A percentile compares a stretch with the other conserved stretches of the same genome.
phyloP scores from a whole-genome alignment of 64 coral and sea anemone species.

The Pocillopora damicornis region DNA sequence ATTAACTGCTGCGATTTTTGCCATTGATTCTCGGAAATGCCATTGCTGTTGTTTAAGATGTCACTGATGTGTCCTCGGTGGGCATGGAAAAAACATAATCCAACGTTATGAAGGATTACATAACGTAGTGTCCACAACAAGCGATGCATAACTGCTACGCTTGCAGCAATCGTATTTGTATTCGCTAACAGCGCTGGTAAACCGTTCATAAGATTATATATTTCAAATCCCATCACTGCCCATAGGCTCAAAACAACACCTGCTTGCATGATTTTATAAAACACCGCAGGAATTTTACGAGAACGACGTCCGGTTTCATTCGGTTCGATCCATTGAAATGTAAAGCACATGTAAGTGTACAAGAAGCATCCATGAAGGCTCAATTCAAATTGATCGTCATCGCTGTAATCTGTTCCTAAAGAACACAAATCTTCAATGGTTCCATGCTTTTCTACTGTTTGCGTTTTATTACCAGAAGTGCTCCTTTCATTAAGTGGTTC shows the following conservation, averaged over 20 bases:
- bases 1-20: slow-evolving; percentile 13
- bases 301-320: slow-evolving; percentile 22
- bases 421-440: not conserved
- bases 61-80: slow-evolving; percentile 55
- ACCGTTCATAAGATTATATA: slow-evolving; percentile 57
- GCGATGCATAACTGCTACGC: slow-evolving; percentile 61
- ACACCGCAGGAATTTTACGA: slow-evolving; percentile 16
- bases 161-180: slow-evolving; percentile 44
- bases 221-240: slow-evolving; percentile 49
- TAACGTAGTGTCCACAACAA: slow-evolving; percentile 67
- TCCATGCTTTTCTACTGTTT: not conserved
- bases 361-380: slow-evolving; percentile 41
- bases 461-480: not conserved
- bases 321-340: slow-evolving; percentile 73
- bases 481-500: not conserved
- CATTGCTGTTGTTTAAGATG: slow-evolving; percentile 40
- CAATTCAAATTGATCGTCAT: not conserved
- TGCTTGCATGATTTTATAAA: slow-evolving; percentile 44
- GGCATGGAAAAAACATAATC: slow-evolving; percentile 48
- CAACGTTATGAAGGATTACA: slow-evolving; percentile 58
- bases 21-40: slow-evolving; percentile 32
- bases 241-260: slow-evolving; percentile 54
- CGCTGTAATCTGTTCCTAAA: not conserved
- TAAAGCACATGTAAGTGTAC: slow-evolving; percentile 62
- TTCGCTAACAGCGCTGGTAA: slow-evolving; percentile 33